Evolutionary conservation across 2,888 invertebrate genomes (phyloP), one percentile per base, ranked within the genome.

Genomic region (Troilus luridus): DNA sequence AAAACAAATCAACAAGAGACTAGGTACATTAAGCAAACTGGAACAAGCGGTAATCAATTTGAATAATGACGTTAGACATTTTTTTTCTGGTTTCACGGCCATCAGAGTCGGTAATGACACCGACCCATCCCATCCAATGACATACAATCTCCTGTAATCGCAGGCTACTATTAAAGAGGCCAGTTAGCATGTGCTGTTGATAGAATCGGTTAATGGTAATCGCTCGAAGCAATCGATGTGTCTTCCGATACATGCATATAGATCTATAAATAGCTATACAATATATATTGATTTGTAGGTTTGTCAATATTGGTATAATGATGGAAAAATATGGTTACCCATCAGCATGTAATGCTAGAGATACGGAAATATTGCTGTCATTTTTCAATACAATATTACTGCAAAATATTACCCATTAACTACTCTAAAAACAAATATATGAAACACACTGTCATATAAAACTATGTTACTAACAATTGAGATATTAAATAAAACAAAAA

Each of bases 41-140:
- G 72, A 77, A 77, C 72, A 27, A 77, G 41, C 72, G 72, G 24
- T 77, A 41, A 27, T 41, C 41, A 77, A 77, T 77, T 77, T 77
- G 72, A 77, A 77, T 77, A 77, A 77, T 77, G 72, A 41, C 72
- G 72, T 41, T 77, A 41, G 17, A 77, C 41, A 17, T 67, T 24
- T 67, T 77, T 77, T 77, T 19, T 77, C 27, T 77, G 41, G 72
- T 77, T 77, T 77, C 72, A 77, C 72, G 72, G 72, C 72, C 72
- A 77, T 77, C 72, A 77, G 7, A 41, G 41, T 77, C 27, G 12
- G 24, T 77, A 77, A 77, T 77, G 72, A 77, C 72, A 77, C 14
- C 1, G 72, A 77, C 27, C 67, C 72, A 77, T 27, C 72, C n/a
- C 72, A 77, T 77, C 41, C 72, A 77, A 77, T 77, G 72, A 77